Conservation (phyloP, 2,113 vertebrate genomes). For the Leptobrachium leishanense region DNA sequence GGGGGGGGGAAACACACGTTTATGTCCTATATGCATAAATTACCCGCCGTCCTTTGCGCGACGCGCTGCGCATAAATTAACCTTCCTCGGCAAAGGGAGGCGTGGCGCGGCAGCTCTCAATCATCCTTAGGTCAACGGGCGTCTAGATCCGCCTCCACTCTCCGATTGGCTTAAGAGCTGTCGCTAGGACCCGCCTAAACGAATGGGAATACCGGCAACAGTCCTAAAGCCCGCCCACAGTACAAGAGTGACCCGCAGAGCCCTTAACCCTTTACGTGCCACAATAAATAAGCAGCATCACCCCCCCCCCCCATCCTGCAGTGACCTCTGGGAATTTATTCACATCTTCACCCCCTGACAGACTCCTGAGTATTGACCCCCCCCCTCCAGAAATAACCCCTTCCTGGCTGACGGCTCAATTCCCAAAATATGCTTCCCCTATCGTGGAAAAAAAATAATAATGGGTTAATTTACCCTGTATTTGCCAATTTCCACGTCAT, state of each 20-base stretch:
- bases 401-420: no score
- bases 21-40: conserved; percentile 36
- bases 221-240: neutral
- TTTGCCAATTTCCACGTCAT: no score
- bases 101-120: neutral
- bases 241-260: neutral
- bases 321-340: neutral
- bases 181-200: conserved; percentile 13
- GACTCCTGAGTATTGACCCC: neutral
- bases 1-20: neutral
- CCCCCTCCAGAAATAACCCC: no score
- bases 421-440: no score
- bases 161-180: conserved; percentile 22
- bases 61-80: neutral
- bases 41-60: neutral
- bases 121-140: neutral
- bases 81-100: neutral
- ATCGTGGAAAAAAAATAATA: no score
- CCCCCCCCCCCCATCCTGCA: no score
- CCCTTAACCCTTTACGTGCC: neutral
- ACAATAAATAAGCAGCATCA: no score
- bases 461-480: no score
- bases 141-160: neutral
- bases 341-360: no score
- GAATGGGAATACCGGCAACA: neutral